A percentile compares a stretch with the other conserved stretches of the same genome.
phyloP scores from a whole-genome alignment of 2,888 invertebrate species.

The Orthosia gracilis region DNA sequence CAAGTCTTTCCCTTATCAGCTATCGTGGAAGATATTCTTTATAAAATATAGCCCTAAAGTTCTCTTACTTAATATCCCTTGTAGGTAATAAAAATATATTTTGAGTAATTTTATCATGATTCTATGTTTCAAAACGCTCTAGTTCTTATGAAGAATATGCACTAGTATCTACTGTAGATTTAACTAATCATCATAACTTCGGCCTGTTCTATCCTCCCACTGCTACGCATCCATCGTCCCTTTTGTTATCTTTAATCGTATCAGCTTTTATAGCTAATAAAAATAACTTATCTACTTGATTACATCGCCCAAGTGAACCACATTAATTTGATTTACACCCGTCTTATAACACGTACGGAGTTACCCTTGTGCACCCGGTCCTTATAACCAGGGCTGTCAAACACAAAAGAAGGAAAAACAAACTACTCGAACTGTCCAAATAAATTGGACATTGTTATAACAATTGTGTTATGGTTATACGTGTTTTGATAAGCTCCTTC shows the following conservation, averaged over 20 bases:
- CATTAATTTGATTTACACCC: constrained; percentile 58
- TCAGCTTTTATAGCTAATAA: constrained; percentile 43
- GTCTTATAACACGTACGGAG: constrained; percentile 44
- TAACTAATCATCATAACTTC: background rate
- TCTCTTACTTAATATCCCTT: too few relatives aligned
- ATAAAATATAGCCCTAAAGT: background rate
- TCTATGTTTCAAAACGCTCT: too few relatives aligned
- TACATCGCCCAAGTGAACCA: constrained; percentile 34
- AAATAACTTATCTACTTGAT: constrained; percentile 44
- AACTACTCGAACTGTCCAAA: constrained; percentile 38
- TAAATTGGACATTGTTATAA: constrained; percentile 51
- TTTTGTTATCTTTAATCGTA: constrained; percentile 20
- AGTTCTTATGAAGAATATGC: background rate
- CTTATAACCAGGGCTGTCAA: constrained; percentile 41
- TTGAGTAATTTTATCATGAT: too few relatives aligned
- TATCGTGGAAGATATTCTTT: constrained; percentile 2
- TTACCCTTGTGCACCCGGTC: constrained; percentile 28
- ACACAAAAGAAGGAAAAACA: constrained; percentile 43
- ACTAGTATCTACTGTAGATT: background rate
- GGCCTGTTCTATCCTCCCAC: background rate
- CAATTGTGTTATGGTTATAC: constrained; percentile 16
- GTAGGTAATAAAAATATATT: too few relatives aligned
- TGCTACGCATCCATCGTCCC: constrained; percentile 16
- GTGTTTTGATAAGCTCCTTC: constrained; percentile 21
- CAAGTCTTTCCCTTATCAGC: background rate